Base-by-base conservation (phyloP, 1,140 invertebrate genomes). In the Hyposmocoma kahamanoa region DNA sequence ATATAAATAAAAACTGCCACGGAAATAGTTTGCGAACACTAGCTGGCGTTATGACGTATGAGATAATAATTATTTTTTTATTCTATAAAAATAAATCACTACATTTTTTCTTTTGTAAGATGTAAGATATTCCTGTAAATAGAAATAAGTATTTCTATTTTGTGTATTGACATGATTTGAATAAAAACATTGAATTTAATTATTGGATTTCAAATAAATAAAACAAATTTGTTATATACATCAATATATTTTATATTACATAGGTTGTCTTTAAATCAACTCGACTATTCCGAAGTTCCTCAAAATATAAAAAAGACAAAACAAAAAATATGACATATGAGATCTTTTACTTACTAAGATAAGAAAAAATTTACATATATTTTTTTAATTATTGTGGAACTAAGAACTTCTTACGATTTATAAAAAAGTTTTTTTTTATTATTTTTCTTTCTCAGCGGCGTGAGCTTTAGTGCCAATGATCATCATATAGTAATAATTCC, bases 281-380 rank as follows among this genome's bases (percentile, higher is more conserved):
- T 78, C 73, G 67, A 80, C 82, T 83, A 82, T 81, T 82, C 82
- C 77, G 78, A 77, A 81, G 66, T 79, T 82, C 79, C 70, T 85
- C 82, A 85, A 85, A 83, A 85, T 85, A 85, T 85, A 82, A 85
- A 85, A 84, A 81, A 85, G 79, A 85, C 81, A 85, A 85, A 83
- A 85, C 82, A 85, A 82, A 55, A 80, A 76, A 84, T 83, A 79
- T 80, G 74, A 72, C 66, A 70, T 75, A 83, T 85, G 82, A 85
- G 82, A 85, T 85, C 82, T 85, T 85, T 83, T 78, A 81, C 72
- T 85, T 83, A 82, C 79, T 85, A 85, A 78, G 73, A 84, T 84
- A 79, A 83, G 75, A 83, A 80, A 77, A 84, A 76, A 76, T 81
- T 81, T n/a, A n/a, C n/a, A 84, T 79, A 82, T 74, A 68, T 75